Evolutionary conservation across 2,888 invertebrate species (phyloP).

Genomic region (Rhogogaster chlorosoma): DNA sequence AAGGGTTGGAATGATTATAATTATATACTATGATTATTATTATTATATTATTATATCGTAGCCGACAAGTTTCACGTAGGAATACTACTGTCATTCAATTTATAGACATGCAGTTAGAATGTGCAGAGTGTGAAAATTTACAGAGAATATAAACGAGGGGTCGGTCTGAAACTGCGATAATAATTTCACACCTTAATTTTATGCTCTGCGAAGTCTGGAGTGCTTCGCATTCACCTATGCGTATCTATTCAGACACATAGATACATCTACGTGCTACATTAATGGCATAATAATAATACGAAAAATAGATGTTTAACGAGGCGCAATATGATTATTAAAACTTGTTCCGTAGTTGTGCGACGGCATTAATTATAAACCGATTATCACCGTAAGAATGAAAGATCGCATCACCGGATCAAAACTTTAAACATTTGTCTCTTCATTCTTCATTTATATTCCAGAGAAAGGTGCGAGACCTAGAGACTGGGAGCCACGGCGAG

Average conservation of each 20-base stretch:
- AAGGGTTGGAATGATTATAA: too few species aligned
- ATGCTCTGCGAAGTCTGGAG: neutral
- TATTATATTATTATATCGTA: too few species aligned
- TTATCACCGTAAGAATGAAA: neutral
- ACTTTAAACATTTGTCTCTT: neutral
- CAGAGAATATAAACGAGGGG: neutral
- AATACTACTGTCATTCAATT: neutral
- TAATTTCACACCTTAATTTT: neutral
- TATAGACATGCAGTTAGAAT: neutral
- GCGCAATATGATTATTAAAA: neutral
- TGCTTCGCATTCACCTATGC: neutral
- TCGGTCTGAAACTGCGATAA: neutral
- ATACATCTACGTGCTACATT: neutral
- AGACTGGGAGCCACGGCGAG: conserved; percentile 67
- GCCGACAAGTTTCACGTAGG: neutral
- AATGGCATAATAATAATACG: neutral
- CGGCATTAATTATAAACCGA: conserved; percentile 6
- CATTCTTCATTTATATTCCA: neutral
- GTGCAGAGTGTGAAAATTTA: neutral
- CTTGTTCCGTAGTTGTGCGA: neutral
- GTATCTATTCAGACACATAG: neutral
- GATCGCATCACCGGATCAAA: neutral
- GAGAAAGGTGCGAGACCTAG: conserved; percentile 66
- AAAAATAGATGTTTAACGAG: neutral
- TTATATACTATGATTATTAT: too few species aligned